Evolutionary conservation across 2,888 invertebrate species (phyloP).

Genomic region (Graphium colonna): DNA sequence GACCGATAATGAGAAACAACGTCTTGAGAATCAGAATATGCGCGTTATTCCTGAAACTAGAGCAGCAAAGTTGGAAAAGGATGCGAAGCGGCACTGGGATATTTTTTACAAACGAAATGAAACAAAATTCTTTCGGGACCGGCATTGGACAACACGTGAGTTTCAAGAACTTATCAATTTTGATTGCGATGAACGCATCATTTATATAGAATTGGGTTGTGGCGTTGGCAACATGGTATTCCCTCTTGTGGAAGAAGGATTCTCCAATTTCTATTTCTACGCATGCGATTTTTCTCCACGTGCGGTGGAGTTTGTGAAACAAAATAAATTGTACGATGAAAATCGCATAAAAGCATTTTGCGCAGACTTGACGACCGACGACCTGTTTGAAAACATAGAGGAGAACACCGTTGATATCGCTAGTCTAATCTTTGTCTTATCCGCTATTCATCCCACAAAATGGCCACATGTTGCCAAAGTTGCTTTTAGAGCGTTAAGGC

Average conservation of each 20-base stretch:
- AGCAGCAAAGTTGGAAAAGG: conserved; percentile 87
- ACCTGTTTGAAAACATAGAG: conserved; percentile 79
- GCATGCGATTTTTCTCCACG: conserved; percentile 96
- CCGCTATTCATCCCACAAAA: conserved; percentile 94
- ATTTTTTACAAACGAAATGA: conserved; percentile 97
- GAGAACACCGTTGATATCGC: conserved; percentile 85
- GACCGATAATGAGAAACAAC: conserved; percentile 80
- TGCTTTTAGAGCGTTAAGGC: conserved; percentile 82
- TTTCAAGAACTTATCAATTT: conserved; percentile 88
- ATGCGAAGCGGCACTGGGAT: conserved; percentile 96
- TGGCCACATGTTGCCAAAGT: conserved; percentile 83
- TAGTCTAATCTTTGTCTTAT: conserved; percentile 96
- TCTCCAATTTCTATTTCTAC: conserved; percentile 83
- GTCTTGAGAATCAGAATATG: conserved; percentile 84
- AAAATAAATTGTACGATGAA: conserved; percentile 83
- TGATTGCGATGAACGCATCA: conserved; percentile 76
- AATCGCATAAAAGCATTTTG: conserved; percentile 88
- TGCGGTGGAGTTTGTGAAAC: conserved; percentile 92
- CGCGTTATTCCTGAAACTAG: conserved; percentile 82
- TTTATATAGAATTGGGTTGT: conserved; percentile 92
- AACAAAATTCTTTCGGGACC: conserved; percentile 95
- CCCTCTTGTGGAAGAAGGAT: conserved; percentile 91
- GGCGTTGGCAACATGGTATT: conserved; percentile 98
- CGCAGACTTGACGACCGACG: conserved; percentile 88
- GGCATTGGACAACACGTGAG: conserved; percentile 98